These are phyloP conservation scores for Erebia ligea DNA, from an alignment of 2,888 invertebrate genomes.

Conservation along the genomic window DNA sequence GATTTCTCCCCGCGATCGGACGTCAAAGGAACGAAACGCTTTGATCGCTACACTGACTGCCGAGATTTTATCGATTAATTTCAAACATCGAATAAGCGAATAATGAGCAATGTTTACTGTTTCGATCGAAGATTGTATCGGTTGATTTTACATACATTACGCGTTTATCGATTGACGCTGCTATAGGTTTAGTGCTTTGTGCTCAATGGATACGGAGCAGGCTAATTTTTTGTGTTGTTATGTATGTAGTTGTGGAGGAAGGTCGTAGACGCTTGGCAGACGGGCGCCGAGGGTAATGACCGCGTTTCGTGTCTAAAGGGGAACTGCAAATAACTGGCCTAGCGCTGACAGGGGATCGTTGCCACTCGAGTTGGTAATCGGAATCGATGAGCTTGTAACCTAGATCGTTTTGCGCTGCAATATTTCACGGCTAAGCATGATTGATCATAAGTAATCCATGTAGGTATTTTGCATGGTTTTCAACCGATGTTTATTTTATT, in stretches of 20 bases:
- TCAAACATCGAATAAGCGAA: constrained; percentile 36
- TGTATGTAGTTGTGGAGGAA: constrained; percentile 49
- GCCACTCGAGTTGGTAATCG: constrained; percentile 24
- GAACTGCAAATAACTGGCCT: constrained; percentile 34
- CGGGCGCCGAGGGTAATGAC: constrained; percentile 60
- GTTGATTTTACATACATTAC: constrained; percentile 50
- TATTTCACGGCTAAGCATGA: constrained; percentile 4
- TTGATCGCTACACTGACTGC: constrained; percentile 39
- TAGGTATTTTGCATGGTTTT: neutral
- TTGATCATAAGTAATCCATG: neutral
- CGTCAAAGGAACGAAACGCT: constrained; percentile 42
- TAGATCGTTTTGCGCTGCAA: constrained; percentile 20
- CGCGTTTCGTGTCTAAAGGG: constrained; percentile 58
- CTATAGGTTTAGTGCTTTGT: constrained; percentile 42
- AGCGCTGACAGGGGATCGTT: constrained; percentile 26
- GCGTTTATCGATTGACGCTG: constrained; percentile 42
- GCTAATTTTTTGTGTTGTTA: constrained; percentile 35
- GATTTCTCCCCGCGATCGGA: constrained; percentile 45
- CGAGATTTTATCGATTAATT: constrained; percentile 43
- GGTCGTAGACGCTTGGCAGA: constrained; percentile 68
- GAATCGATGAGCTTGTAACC: constrained; percentile 33
- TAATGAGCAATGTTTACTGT: constrained; percentile 7
- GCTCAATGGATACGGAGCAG: constrained; percentile 54
- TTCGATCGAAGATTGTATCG: constrained; percentile 11
- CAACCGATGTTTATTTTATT: neutral